These are phyloP conservation scores for Acrobasis repandana DNA, from an alignment of 2,888 invertebrate species.

Conservation along the genomic window DNA sequence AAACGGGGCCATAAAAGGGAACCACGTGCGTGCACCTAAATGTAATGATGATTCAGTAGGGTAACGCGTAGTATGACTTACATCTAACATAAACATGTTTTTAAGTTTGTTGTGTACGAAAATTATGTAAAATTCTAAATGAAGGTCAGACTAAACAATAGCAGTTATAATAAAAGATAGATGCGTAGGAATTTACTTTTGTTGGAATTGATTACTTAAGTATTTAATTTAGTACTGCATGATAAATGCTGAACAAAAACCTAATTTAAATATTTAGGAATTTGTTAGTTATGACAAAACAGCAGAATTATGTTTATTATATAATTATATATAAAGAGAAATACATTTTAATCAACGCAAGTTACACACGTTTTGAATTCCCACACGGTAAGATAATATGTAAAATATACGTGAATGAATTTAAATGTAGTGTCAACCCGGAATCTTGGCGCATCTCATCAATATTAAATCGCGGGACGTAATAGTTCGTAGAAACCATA, in stretches of 20 bases:
- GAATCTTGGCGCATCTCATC: conserved; percentile 49
- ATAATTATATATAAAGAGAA: too few species aligned
- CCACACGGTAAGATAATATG: not conserved
- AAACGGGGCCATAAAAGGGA: conserved; percentile 43
- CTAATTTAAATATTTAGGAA: too few species aligned
- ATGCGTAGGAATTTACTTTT: too few species aligned
- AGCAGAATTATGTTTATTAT: too few species aligned
- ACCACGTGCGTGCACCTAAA: conserved; percentile 46
- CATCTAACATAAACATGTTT: not conserved
- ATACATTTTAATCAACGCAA: too few species aligned
- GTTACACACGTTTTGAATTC: not conserved
- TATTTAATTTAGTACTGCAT: too few species aligned
- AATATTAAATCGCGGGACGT: conserved; percentile 49
- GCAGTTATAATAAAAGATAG: too few species aligned
- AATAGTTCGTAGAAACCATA: conserved; percentile 58
- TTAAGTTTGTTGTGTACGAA: not conserved
- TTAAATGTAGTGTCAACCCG: conserved; percentile 45
- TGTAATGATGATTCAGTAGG: conserved; percentile 31
- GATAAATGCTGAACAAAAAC: too few species aligned
- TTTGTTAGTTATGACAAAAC: too few species aligned
- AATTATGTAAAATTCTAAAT: too few species aligned
- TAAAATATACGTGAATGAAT: conserved; percentile 28
- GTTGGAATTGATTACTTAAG: too few species aligned
- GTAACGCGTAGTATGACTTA: conserved; percentile 2
- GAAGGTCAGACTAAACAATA: too few species aligned